Base-by-base conservation (phyloP, 1,140 invertebrate genomes). In the Anoplolepis gracilipes region DNA sequence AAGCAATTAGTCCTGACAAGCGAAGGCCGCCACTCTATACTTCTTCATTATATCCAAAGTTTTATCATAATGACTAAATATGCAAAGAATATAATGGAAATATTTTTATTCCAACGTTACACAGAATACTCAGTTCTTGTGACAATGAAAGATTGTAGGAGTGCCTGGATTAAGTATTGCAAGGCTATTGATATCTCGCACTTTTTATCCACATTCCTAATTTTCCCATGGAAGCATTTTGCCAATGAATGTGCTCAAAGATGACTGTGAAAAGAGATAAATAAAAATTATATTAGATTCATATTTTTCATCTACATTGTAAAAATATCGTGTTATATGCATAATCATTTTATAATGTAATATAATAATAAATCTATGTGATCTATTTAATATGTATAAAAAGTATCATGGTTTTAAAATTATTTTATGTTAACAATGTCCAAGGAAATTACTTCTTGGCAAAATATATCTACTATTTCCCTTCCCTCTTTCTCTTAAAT, bases 11-110 rank as follows among this genome's bases (percentile, higher is more conserved):
- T 82, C 95, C 95, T 22, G 95, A 96, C 77, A 95, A 96, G 85
- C 94, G 96, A 61, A 95, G 95, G 90, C 89, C 95, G 25, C 94
- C 95, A 11, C 90, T 95, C 3, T 95, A 95, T 84, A 93, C 94
- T 55, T 94, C 95, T 72, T 88, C 94, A 0, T 94, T 95, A 11
- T 95, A 94, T 55, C 94, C 96, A n/a, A 95, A 96, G 89, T 94
- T 95, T 90, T 96, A 96, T 92, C 96, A 96, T 87, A 96, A 95
- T 93, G 96, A 96, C 84, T 96, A 88, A 95, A 33, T 36, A 36
- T 25, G 46, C 1, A 11, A 13, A 28, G 70, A 33, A 11, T 55
- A 22, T 6, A 11, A 62, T 16, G 13, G 10, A 30, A 22, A 70
- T 72, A 70, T 22, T 22, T 25, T 22, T 46, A 33, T 72, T 36